These are phyloP conservation scores for Pristionchus pacificus DNA, from an alignment of 1,140 invertebrate genomes.

Conservation along the genomic window DNA sequence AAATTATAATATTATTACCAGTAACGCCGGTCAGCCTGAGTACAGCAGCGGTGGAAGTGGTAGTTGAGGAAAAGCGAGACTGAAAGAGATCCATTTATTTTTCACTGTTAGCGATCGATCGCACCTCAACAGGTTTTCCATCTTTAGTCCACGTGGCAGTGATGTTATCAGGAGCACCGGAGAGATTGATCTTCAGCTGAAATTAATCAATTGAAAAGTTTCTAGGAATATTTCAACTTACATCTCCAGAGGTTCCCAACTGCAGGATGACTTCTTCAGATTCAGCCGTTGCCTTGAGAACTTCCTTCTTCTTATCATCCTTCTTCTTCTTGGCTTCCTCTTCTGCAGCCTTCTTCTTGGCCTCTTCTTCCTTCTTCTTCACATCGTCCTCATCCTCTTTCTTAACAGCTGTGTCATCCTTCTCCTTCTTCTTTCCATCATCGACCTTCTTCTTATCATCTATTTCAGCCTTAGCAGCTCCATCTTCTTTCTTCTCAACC, in stretches of 20 bases:
- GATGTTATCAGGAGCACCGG: not conserved
- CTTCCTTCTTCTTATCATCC: slow-evolving; percentile 16
- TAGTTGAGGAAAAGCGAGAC: not conserved
- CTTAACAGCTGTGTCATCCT: slow-evolving; percentile 12
- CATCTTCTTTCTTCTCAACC: no score
- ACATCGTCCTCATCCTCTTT: slow-evolving; percentile 11
- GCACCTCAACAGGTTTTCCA: slow-evolving; percentile 22
- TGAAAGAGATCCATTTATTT: no score
- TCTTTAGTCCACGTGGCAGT: slow-evolving; percentile 27
- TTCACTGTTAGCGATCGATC: no score
- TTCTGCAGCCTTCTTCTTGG: no score
- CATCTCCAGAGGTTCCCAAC: not conserved
- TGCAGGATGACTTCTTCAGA: not conserved
- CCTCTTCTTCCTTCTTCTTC: slow-evolving; percentile 13
- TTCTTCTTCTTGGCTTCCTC: no score
- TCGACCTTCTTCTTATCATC: no score
- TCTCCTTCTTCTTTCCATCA: no score
- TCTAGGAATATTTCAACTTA: no score
- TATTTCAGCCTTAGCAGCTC: no score
- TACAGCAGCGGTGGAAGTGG: not conserved
- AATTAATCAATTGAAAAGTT: no score
- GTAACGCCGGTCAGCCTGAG: no score
- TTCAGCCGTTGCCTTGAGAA: slow-evolving; percentile 10
- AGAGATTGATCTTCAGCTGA: not conserved
- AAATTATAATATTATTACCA: no score